Conservation (phyloP, 2,113 vertebrate genomes). For the Pluvialis apricaria region DNA sequence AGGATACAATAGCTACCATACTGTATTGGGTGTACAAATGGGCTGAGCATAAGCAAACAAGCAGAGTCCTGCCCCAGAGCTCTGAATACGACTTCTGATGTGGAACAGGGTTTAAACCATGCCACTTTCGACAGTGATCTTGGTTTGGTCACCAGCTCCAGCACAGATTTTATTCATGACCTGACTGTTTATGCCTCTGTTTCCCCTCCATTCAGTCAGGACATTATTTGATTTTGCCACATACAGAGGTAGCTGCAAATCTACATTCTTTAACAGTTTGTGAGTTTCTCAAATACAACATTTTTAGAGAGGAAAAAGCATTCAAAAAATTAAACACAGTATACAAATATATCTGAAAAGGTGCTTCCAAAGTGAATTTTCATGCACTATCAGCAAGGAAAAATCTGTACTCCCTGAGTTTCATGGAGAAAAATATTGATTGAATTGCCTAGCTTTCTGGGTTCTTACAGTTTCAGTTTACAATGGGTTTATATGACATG, state of each 20-base stretch:
- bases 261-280: background rate
- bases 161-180: background rate
- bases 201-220: background rate
- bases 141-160: background rate
- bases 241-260: background rate
- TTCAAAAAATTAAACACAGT: background rate
- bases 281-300: background rate
- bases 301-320: background rate
- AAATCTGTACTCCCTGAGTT: background rate
- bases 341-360: background rate
- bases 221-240: background rate
- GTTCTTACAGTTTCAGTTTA: background rate
- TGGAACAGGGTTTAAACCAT: background rate
- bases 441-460: background rate
- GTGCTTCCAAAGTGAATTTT: background rate
- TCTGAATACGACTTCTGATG: background rate
- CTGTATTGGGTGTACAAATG: background rate
- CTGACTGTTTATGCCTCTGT: background rate
- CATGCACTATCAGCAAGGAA: background rate
- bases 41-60: background rate
- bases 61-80: background rate
- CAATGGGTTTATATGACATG: background rate
- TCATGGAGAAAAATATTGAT: background rate
- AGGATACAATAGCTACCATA: background rate
- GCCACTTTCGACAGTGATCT: background rate